Percentiles rank a stretch among this genome's conserved stretches.
Conservation (phyloP, 2,797 vertebrate species). For the Tiaroga cobitis region DNA sequence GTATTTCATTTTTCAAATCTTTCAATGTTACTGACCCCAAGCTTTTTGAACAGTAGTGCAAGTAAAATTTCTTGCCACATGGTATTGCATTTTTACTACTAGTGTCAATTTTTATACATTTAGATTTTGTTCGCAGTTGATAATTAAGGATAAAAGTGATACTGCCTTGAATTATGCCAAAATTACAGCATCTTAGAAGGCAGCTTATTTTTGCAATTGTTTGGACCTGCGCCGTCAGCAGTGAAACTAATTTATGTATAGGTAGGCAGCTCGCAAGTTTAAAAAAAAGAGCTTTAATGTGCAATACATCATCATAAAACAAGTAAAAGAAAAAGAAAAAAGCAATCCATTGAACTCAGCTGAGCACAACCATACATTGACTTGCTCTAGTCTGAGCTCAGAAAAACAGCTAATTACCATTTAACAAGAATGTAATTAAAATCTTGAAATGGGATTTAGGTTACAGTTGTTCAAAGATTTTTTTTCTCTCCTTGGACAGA, state of each 20-base stretch:
- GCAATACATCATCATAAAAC: background rate
- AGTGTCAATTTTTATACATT: too few species aligned
- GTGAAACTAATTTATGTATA: background rate
- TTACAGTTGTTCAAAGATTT: conserved; percentile 38
- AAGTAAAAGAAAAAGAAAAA: background rate
- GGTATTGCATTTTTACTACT: too few species aligned
- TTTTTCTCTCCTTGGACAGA: background rate
- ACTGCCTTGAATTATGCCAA: too few species aligned
- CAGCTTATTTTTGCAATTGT: background rate
- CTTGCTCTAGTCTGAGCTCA: conserved; percentile 2
- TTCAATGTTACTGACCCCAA: too few species aligned
- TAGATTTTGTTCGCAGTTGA: too few species aligned
- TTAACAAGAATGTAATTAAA: conserved; percentile 52
- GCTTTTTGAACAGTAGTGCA: too few species aligned
- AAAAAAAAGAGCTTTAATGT: background rate
- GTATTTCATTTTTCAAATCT: too few species aligned
- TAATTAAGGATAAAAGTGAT: too few species aligned
- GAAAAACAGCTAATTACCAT: conserved; percentile 37
- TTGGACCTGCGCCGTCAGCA: background rate
- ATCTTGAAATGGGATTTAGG: conserved; percentile 48
- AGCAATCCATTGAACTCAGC: background rate
- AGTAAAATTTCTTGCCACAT: too few species aligned
- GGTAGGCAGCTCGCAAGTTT: background rate
- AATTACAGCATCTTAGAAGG: too few species aligned
- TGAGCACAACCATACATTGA: conserved; percentile 6